These are phyloP conservation scores for Spea hammondii DNA, from an alignment of 2,797 vertebrate genomes.

Conservation along the genomic window DNA sequence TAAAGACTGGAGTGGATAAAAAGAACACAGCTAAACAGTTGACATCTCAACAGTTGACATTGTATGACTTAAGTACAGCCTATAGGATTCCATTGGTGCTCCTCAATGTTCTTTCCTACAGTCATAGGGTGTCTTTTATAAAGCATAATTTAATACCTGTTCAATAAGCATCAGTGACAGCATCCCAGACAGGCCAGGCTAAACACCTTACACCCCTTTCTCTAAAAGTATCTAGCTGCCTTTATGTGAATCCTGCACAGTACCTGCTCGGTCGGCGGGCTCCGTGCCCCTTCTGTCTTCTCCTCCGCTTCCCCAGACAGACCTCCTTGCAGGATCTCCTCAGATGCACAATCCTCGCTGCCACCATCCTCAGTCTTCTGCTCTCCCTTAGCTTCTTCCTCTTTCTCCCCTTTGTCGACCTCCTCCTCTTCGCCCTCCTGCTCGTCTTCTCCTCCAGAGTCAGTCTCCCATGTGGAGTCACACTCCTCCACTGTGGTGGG, in stretches of 20 bases:
- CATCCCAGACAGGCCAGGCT: not conserved
- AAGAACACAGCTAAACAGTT: too few relatives aligned
- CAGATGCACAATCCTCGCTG: not conserved
- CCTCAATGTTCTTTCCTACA: too few relatives aligned
- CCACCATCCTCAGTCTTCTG: not conserved
- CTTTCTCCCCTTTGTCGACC: conserved; percentile 1
- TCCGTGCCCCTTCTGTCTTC: not conserved
- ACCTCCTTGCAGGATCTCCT: not conserved
- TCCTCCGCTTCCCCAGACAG: not conserved
- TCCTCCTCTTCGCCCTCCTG: conserved; percentile 60
- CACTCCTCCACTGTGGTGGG: conserved; percentile 94
- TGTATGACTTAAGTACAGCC: too few relatives aligned
- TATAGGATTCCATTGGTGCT: too few relatives aligned
- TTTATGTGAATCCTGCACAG: not conserved
- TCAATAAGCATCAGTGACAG: too few relatives aligned
- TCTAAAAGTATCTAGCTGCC: too few relatives aligned
- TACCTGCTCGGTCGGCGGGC: conserved; percentile 29
- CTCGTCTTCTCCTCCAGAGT: conserved; percentile 82
- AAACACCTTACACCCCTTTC: not conserved
- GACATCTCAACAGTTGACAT: too few relatives aligned
- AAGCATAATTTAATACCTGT: too few relatives aligned
- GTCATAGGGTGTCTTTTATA: too few relatives aligned
- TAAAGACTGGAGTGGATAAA: too few relatives aligned
- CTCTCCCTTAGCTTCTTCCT: not conserved
- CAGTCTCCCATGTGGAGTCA: conserved; percentile 94